Evolutionary conservation across 2,797 vertebrate species (phyloP).

Genomic region (Sphenopsis melanotis): DNA sequence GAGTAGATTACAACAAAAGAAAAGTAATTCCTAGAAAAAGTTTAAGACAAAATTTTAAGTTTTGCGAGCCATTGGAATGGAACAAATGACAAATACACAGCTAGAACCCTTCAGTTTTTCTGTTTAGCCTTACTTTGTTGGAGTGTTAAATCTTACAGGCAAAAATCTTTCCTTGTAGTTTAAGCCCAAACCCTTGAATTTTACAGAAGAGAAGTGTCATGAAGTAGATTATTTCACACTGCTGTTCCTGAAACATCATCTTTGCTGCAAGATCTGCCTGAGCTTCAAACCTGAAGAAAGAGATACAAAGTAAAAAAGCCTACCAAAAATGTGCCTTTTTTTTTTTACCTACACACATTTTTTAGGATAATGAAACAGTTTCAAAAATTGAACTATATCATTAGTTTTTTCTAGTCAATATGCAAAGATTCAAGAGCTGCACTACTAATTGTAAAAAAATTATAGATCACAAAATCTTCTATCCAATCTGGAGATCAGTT

Average conservation of each 20-base stretch:
- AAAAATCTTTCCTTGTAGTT: neutral
- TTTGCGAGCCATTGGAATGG: neutral
- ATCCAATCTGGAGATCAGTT: neutral
- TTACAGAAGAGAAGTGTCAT: neutral
- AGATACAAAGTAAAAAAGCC: neutral
- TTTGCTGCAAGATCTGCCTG: neutral
- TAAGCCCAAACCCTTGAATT: neutral
- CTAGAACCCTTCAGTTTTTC: neutral
- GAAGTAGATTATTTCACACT: neutral
- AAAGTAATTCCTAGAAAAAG: neutral
- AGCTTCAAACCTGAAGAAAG: neutral
- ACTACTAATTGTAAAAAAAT: neutral
- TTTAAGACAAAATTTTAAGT: neutral
- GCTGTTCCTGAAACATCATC: neutral
- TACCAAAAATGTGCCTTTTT: fast-evolving
- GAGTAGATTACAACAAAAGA: neutral
- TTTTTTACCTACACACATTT: neutral
- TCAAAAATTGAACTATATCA: neutral
- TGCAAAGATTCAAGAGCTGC: neutral
- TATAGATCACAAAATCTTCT: neutral
- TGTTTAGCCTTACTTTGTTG: neutral
- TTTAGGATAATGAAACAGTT: neutral
- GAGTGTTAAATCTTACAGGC: neutral
- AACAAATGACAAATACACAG: neutral
- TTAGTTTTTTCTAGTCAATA: neutral